Base-by-base conservation (phyloP, 2,797 vertebrate species). In the Ceryle rudis region DNA sequence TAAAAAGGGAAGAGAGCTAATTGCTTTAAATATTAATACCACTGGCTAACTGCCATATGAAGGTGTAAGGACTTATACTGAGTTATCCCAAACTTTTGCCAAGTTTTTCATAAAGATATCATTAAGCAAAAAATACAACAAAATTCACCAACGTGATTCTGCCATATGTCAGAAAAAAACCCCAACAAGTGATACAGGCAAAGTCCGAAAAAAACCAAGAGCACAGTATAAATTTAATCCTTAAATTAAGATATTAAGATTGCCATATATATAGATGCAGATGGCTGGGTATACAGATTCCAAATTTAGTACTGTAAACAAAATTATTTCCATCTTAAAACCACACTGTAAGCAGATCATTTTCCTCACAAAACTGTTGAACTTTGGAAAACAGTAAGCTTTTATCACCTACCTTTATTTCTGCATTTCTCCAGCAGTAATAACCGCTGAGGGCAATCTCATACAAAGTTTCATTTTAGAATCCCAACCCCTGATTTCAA, bases 291-390 rank as follows among this genome's bases (percentile, higher is more conserved):
- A 71, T 35, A 83, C 28, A 4, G 12, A 83, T 83, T 86, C 66
- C 85, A 91, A 55, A 91, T 72, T 61, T 75, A 92, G 58, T 51
- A 69, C 13, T 55, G 14, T 29, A 75, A 52, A 83, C 52, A 93
- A 86, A 93, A 81, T 49, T 71, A 83, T 54, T 80, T 89, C 42
- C 74, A 89, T 39, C 52, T 91, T 81, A 66, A 91, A 95, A 94
- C 62, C 26, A 82, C 57, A 55, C 44, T 16, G 14, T 72, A 86
- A 78, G 37, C n/a, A 79, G 55, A 90, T 62, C 2, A 23, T 70
- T 96, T 75, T 83, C 28, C 51, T 62, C 51, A 69, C 20, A 75
- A 33, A 92, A 89, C 31, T 69, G 19, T 5, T 70, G 70, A 88
- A 31, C 51, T 86, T 47, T 28, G 47, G 46, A 70, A 91, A 94